Percentiles rank a stretch among this genome's conserved stretches.
These are phyloP conservation scores for Glaucopsyche alexis DNA, from an alignment of 2,888 invertebrate species.

Conservation along the genomic window DNA sequence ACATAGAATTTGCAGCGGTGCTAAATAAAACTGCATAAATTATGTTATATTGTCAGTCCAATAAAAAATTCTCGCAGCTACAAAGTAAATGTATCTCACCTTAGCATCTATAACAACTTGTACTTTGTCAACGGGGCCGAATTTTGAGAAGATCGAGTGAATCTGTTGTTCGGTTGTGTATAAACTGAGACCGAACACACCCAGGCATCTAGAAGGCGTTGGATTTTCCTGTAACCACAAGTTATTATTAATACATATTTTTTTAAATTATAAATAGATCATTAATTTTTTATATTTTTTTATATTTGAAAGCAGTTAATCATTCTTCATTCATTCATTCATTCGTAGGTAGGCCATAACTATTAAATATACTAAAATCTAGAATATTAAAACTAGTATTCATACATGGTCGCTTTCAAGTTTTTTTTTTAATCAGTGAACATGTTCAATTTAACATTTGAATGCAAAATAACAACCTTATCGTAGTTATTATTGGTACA, in stretches of 20 bases:
- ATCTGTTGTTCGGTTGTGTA: conserved; percentile 96
- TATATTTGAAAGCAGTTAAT: neutral
- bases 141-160: conserved; percentile 94
- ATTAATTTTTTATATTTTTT: no score
- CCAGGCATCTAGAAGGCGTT: conserved; percentile 92
- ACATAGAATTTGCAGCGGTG: neutral
- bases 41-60: neutral
- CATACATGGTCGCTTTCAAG: neutral
- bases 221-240: conserved; percentile 85
- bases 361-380: no score
- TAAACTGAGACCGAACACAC: conserved; percentile 96
- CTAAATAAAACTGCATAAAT: neutral
- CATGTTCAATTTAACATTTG: neutral
- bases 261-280: no score
- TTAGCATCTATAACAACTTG: conserved; percentile 98
- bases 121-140: conserved; percentile 94
- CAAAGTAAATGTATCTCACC: conserved; percentile 71
- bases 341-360: no score
- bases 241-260: no score
- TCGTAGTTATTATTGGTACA: neutral
- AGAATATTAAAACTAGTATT: no score
- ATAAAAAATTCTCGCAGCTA: neutral
- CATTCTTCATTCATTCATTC: no score
- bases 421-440: neutral
- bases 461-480: neutral